Base-by-base conservation (phyloP, 2,113 vertebrate species). In the Trematomus loennbergii region DNA sequence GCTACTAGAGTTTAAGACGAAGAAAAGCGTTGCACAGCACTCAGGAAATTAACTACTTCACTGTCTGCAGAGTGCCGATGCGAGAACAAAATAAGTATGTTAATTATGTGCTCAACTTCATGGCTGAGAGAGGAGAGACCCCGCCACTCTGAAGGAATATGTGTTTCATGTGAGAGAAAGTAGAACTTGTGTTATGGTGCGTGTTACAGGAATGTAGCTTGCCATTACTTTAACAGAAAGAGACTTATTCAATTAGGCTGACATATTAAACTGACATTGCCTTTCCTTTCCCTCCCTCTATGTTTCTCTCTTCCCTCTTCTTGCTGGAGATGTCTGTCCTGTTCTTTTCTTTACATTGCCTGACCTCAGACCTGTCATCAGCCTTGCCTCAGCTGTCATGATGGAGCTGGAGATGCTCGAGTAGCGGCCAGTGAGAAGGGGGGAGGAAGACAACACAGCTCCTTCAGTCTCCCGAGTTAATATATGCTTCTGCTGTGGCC, bases 391-490 rank as follows among this genome's bases (percentile, higher is more conserved):
- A 20, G 64, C 20, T 20, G 71, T 53, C 3, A 4, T 22, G 33
- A 68, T 36, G 9, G 50, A 72, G 69, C 74, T 12, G 10, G 20
- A 75, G 58, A 11, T 63, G 75, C 72, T 62, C 0, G 43, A 71
- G 81, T 45, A 43, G 72, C 70, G 12, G 67, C 57, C 83, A 36
- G 64, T 5, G 70, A 73, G 64, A 54, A 48, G 17, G n/a, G 53
- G 40, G 25, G 60, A 43, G 48, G 61, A 48, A 52, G 70, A 78
- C 79, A 73, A 75, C 86, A 65, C 84, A 61, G 77, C 71, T 36
- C 79, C 80, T 72, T 65, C 64, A 70, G 83, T 67, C 62, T 85
- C 79, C 64, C 12, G 71, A 86, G 68, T 86, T 88, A 87, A 85
- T 86, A 53, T 70, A 87, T 75, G 71, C 79, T 18, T 58, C 83